Evolutionary conservation across 53 echinoderm and acorn worm genomes (phyloP), one percentile per base, ranked within the genome.

Genomic region (Pentamera pediparva): DNA sequence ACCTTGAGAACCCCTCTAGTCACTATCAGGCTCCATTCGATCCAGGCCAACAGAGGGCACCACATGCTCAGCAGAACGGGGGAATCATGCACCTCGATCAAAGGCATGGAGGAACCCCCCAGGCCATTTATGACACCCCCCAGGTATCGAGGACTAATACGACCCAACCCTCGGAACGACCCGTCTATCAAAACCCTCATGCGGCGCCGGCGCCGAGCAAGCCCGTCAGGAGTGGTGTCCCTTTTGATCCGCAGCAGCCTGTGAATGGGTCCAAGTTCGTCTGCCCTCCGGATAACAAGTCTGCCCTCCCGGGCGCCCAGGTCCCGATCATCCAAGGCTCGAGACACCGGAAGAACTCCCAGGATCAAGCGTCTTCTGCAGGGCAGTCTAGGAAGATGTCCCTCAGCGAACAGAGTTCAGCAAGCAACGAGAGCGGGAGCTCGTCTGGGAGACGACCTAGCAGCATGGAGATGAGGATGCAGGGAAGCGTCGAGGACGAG

Each of bases 401-500:
- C 5, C 80, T 82, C 27, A 83, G 87, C 8, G 80, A 81, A 32
- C 75, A 87, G 61, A 85, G 85, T 31, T 76, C 82, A 8, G 85
- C 78, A 47, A 87, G 83, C 38, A 88, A 80, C 63, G 82, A 82
- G 31, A 83, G 87, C 69, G 75, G 79, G 21, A 77, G 76, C 28
- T 62, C 82, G 20, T 64, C 54, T 37, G 78, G 82, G 35, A 82
- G 75, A 48, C 72, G 92, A 48, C 77, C 92, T 5, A 79, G 82
- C 61, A 92, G 88, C 53, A 75, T 79, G 57, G 92, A 92, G 53
- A 82, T 85, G 85, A 92, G 79, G 72, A 75, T 81, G 19, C 84
- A 84, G 74, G 53, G 86, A 30, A 77, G 79, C 36, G 59, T 55
- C 32, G 85, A 80, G 1, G 92, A 92, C 7, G 54, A 74, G 25